phyloP scores from a whole-genome alignment of 2,113 vertebrate genomes.

The Pheucticus melanocephalus region DNA sequence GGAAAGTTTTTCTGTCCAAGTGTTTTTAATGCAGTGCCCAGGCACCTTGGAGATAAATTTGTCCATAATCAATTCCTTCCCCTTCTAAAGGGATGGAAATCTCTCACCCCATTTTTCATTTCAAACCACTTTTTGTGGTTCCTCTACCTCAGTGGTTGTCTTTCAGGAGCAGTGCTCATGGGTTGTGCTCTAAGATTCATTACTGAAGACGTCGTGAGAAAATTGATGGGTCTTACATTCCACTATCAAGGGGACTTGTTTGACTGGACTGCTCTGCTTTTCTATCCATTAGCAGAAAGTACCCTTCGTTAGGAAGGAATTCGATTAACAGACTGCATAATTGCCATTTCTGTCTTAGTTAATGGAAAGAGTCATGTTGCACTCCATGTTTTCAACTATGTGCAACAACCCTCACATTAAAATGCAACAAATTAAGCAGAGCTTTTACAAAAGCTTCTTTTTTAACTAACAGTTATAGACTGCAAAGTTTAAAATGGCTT shows the following conservation, averaged over 20 bases:
- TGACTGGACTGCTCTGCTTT: constrained; percentile 7
- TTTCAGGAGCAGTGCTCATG: neutral
- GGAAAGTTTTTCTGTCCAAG: neutral
- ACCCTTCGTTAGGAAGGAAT: constrained; percentile 43
- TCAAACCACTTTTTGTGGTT: neutral
- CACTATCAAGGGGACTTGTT: constrained; percentile 32
- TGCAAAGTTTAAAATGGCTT: neutral
- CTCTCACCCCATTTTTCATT: constrained; percentile 7
- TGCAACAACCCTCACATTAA: constrained; percentile 15
- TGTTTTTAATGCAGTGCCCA: neutral
- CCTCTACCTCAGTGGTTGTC: neutral
- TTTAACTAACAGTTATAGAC: constrained; percentile 16
- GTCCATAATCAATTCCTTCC: neutral
- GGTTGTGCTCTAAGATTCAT: neutral
- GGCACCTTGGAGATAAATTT: neutral
- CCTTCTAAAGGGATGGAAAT: neutral
- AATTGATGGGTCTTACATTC: constrained; percentile 19
- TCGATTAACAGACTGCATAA: constrained; percentile 51
- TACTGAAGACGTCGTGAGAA: neutral
- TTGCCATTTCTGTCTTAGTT: constrained; percentile 31
- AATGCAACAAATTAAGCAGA: constrained; percentile 32
- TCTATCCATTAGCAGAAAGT: constrained; percentile 12
- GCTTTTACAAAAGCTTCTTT: constrained; percentile 13
- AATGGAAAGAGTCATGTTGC: constrained; percentile 3
- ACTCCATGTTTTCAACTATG: constrained; percentile 26